phyloP scores from a whole-genome alignment of 2,888 invertebrate genomes.

The Campoplex nolae region DNA sequence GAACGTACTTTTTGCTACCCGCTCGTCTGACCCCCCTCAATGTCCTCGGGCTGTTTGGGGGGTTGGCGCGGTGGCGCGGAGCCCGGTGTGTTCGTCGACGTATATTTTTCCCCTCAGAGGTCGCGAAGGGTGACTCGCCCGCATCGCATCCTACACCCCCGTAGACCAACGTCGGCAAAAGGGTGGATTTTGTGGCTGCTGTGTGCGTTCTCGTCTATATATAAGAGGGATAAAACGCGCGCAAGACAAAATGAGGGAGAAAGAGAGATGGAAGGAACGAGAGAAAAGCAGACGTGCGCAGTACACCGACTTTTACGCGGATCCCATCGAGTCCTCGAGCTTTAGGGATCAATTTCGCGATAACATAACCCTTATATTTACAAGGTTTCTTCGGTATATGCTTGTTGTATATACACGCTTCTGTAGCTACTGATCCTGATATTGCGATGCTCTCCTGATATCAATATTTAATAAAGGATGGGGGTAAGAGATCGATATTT shows the following conservation, averaged over 20 bases:
- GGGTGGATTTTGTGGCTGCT: slow-evolving; percentile 29
- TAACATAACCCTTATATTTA: slow-evolving; percentile 82
- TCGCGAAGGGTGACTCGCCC: slow-evolving; percentile 78
- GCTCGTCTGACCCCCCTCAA: slow-evolving; percentile 71
- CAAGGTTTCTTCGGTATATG: slow-evolving; percentile 76
- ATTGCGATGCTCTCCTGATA: slow-evolving; percentile 56
- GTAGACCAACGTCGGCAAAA: slow-evolving; percentile 42
- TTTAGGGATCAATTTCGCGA: slow-evolving; percentile 83
- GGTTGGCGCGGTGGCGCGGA: slow-evolving; percentile 55
- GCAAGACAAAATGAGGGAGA: slow-evolving; percentile 33
- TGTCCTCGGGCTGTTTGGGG: slow-evolving; percentile 64
- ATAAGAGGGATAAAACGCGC: slow-evolving; percentile 49
- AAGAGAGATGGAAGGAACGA: slow-evolving; percentile 62
- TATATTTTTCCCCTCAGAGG: slow-evolving; percentile 84
- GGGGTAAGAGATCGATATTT: slow-evolving; percentile 57
- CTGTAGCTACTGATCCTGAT: slow-evolving; percentile 45
- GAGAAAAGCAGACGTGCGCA: slow-evolving; percentile 78
- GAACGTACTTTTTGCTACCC: slow-evolving; percentile 80
- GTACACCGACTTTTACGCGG: slow-evolving; percentile 82
- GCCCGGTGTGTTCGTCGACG: slow-evolving; percentile 75
- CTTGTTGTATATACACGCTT: slow-evolving; percentile 16
- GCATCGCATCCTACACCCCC: slow-evolving; percentile 69
- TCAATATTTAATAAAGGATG: slow-evolving; percentile 38
- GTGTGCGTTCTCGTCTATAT: slow-evolving; percentile 18
- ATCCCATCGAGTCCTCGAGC: slow-evolving; percentile 78